Base-by-base conservation (phyloP, 2,888 invertebrate species). In the Trichogramma dendrolimi region DNA sequence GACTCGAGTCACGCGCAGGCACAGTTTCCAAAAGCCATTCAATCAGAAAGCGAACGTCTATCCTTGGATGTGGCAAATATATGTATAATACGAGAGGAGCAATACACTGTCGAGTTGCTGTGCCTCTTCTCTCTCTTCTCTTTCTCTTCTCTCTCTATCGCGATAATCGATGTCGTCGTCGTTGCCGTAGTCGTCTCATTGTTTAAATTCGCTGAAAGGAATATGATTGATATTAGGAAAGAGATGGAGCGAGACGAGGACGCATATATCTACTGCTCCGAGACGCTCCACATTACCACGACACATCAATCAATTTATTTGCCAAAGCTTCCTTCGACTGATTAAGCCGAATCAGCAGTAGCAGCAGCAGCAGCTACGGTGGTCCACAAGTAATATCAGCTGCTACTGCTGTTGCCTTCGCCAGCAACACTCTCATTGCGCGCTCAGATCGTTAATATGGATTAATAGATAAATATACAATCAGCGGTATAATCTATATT, bases 381-480 rank as follows among this genome's bases (percentile, higher is more conserved):
- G 46, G 61, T 61, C 47, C 11, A 14, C 44, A 27, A 27, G 27
- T 27, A 27, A 27, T 27, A 27, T 27, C 27, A 27, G 27, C 27
- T 27, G 27, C 27, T 27, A 27, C 27, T 27, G 27, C 27, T 27
- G 27, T 27, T 27, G 27, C 27, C 27, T 27, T 27, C 27, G 27
- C 27, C 27, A 27, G 27, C 27, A 27, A 27, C 27, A 27, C 27
- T 27, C 27, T 27, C 27, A 3, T 27, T 27, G 67, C 67, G 66
- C 67, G 68, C 69, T 63, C 69, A 64, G 68, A 62, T 67, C 71
- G 73, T 77, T 75, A 73, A 74, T 75, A 73, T 74, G 73, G 71
- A 78, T 78, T 79, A 77, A 79, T 78, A 76, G 76, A 78, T 78
- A 78, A 78, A 78, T 76, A 77, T 77, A 78, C 76, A 78, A 79